Conservation (phyloP, 1,140 invertebrate species). For the Cydia pomonella region DNA sequence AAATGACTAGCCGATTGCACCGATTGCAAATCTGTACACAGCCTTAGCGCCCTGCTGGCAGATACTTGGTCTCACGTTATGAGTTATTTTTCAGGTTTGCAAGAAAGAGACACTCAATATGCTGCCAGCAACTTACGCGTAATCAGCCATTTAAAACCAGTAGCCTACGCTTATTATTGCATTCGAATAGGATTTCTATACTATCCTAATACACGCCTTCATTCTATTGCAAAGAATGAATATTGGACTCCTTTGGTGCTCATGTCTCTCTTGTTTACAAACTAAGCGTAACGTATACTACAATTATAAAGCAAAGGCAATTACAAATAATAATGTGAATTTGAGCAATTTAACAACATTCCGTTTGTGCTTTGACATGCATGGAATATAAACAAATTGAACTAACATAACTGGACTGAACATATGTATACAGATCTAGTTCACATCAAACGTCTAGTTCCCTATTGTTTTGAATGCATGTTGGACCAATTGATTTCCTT, state of each 20-base stretch:
- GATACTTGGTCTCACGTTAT: not conserved
- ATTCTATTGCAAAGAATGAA: constrained; percentile 16
- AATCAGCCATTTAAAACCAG: not conserved
- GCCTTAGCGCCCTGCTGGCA: not conserved
- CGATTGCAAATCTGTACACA: constrained; percentile 38
- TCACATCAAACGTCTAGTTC: constrained; percentile 21
- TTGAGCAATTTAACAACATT: constrained; percentile 33
- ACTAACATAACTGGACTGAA: constrained; percentile 14
- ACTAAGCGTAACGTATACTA: constrained; percentile 20
- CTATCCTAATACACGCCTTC: constrained; percentile 5
- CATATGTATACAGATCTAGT: constrained; percentile 7
- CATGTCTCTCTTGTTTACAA: constrained; percentile 21
- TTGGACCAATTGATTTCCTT: constrained; percentile 29
- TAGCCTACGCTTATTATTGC: constrained; percentile 33
- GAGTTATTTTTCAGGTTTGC: no score
- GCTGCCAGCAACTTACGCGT: not conserved
- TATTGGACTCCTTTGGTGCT: constrained; percentile 22
- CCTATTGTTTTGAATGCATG: constrained; percentile 31
- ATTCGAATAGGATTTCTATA: constrained; percentile 22
- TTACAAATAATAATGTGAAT: constrained; percentile 13
- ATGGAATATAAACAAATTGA: constrained; percentile 16
- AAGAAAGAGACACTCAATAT: not conserved
- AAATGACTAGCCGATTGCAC: constrained; percentile 34
- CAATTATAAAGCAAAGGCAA: constrained; percentile 29
- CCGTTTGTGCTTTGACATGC: constrained; percentile 25